Conservation (phyloP, 2,888 invertebrate species). For the Caenorhabditis auriculariae region DNA sequence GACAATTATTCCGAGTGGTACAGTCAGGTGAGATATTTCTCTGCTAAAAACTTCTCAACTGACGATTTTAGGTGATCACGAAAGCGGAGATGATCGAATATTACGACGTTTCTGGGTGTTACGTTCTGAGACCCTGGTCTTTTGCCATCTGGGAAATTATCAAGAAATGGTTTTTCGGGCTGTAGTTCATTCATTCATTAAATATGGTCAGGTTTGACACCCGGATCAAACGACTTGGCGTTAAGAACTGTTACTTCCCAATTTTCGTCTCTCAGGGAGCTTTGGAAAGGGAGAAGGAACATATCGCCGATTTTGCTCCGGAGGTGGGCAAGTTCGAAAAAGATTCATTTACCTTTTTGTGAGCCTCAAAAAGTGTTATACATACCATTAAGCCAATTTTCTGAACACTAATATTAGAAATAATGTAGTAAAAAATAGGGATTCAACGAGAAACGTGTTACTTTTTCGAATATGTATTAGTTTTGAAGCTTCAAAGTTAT, state of each 20-base stretch:
- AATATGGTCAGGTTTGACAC: conserved; percentile 1
- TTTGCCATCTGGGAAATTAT: conserved; percentile 92
- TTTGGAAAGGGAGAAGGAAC: conserved; percentile 89
- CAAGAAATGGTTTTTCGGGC: conserved; percentile 21
- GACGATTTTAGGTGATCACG: conserved; percentile 72
- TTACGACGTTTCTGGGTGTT: conserved; percentile 98
- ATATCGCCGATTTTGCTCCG: conserved; percentile 96
- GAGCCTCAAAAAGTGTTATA: too few species aligned
- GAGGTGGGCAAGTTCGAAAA: too few species aligned
- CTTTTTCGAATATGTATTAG: too few species aligned
- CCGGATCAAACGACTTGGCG: conserved; percentile 75
- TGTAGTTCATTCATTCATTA: not conserved
- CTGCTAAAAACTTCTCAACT: conserved; percentile 2
- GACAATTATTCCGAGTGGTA: conserved; percentile 95
- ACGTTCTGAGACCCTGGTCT: conserved; percentile 94
- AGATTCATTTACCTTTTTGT: too few species aligned
- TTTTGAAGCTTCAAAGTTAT: too few species aligned
- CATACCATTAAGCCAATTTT: too few species aligned
- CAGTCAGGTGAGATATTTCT: conserved; percentile 70
- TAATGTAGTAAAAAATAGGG: too few species aligned
- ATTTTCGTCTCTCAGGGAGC: conserved; percentile 90
- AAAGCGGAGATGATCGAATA: conserved; percentile 97
- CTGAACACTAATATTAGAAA: too few species aligned
- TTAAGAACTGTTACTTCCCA: conserved; percentile 95
- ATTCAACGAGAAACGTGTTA: too few species aligned